Conservation (phyloP, 2,113 vertebrate species). For the Ameiurus melas region DNA sequence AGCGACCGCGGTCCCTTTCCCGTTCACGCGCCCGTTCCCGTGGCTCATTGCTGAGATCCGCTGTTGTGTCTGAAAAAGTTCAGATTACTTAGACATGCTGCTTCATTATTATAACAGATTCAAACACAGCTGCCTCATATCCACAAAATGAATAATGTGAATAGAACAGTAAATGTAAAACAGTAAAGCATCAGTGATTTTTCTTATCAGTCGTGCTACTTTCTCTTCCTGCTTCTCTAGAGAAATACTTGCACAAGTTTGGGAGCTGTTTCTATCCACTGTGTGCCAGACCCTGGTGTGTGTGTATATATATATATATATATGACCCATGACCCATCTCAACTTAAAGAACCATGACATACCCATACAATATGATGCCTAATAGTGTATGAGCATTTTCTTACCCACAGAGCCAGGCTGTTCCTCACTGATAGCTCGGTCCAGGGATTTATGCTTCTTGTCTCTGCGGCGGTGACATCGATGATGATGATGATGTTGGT, state of each 20-base stretch:
- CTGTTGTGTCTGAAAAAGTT: constrained; percentile 52
- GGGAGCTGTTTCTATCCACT: constrained; percentile 34
- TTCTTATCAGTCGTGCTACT: neutral
- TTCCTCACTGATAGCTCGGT: constrained; percentile 74
- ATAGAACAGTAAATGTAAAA: neutral
- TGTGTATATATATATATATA: neutral
- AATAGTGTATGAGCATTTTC: neutral
- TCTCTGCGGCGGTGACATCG: constrained; percentile 88
- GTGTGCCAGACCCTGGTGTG: too few relatives aligned
- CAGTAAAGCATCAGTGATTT: neutral
- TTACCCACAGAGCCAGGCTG: constrained; percentile 77
- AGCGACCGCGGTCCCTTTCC: constrained; percentile 86
- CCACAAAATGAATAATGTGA: neutral
- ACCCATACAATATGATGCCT: neutral
- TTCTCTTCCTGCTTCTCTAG: constrained; percentile 3
- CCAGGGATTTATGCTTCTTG: constrained; percentile 86
- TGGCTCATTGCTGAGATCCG: constrained; percentile 64
- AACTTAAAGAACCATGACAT: neutral
- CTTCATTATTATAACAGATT: neutral
- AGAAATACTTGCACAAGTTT: constrained; percentile 56
- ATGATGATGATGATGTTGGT: constrained; percentile 79
- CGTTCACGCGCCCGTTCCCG: constrained; percentile 82
- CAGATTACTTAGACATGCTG: neutral
- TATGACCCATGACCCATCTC: neutral
- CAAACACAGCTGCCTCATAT: neutral